These are phyloP conservation scores for Lepidurus packardi DNA, from an alignment of 1,140 invertebrate species.

Conservation along the genomic window DNA sequence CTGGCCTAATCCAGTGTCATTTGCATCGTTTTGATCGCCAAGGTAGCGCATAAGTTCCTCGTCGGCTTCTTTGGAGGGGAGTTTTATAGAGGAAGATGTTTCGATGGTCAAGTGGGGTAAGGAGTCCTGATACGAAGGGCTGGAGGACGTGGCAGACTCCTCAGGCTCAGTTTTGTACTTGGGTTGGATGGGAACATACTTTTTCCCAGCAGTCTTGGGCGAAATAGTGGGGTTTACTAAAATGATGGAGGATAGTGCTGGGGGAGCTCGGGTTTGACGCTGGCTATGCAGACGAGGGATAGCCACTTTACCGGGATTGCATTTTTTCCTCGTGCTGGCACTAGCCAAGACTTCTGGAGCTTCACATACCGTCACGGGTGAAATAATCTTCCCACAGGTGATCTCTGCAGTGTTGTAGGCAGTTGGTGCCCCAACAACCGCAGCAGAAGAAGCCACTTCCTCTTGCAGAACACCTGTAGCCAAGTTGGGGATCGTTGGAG, in stretches of 20 bases:
- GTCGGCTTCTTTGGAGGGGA: constrained; percentile 58
- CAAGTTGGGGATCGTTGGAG: neutral
- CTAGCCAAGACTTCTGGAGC: constrained; percentile 16
- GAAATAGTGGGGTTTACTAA: constrained; percentile 32
- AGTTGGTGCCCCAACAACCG: neutral
- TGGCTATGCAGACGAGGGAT: constrained; percentile 37
- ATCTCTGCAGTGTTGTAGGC: too few species aligned
- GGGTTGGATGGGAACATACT: constrained; percentile 51
- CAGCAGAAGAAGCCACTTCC: constrained; percentile 2
- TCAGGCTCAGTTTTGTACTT: constrained; percentile 53
- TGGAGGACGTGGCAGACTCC: constrained; percentile 69
- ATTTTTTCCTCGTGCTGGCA: constrained; percentile 31
- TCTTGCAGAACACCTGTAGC: neutral
- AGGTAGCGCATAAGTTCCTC: constrained; percentile 73
- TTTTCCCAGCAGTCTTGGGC: constrained; percentile 37
- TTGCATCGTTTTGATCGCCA: constrained; percentile 51
- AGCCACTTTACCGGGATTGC: constrained; percentile 35
- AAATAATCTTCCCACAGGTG: neutral
- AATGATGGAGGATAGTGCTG: constrained; percentile 29
- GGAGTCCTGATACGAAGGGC: constrained; percentile 63
- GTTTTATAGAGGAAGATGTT: neutral
- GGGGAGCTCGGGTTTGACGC: constrained; percentile 18
- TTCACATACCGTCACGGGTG: neutral
- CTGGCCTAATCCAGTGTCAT: constrained; percentile 55
- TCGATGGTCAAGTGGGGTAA: constrained; percentile 37